Conservation (phyloP, 2,888 invertebrate genomes). For the Drosophila trichaetosa region DNA sequence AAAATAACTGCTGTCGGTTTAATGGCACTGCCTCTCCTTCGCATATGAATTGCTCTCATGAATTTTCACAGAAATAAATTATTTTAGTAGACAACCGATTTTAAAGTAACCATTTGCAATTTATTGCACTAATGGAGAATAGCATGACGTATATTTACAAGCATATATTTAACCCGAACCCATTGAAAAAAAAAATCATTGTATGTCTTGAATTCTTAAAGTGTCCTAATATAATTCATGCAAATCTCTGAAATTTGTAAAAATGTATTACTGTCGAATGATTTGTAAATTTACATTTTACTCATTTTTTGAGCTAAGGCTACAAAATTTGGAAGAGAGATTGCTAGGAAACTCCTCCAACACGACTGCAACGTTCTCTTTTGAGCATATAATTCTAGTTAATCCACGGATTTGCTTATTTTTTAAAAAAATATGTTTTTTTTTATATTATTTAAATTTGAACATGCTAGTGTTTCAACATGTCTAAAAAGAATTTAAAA, state of each 20-base stretch:
- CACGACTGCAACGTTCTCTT: not conserved
- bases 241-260: not conserved
- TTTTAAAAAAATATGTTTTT: not conserved
- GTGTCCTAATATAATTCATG: not conserved
- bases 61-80: slow-evolving; percentile 1
- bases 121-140: not conserved
- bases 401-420: not conserved
- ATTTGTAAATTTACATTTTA: not conserved
- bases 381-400: not conserved
- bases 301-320: not conserved
- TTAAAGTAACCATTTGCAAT: slow-evolving; percentile 5
- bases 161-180: not conserved
- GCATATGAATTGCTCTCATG: not conserved
- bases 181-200: not conserved
- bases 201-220: not conserved
- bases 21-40: not conserved
- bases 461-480: not conserved
- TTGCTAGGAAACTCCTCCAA: not conserved
- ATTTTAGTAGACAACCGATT: not conserved
- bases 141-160: not conserved
- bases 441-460: no score
- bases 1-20: slow-evolving; percentile 8
- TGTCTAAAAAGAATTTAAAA: not conserved
- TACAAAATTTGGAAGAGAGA: not conserved
- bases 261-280: not conserved